phyloP scores from a whole-genome alignment of 2,797 vertebrate species.

The Peromyscus nudipes region DNA sequence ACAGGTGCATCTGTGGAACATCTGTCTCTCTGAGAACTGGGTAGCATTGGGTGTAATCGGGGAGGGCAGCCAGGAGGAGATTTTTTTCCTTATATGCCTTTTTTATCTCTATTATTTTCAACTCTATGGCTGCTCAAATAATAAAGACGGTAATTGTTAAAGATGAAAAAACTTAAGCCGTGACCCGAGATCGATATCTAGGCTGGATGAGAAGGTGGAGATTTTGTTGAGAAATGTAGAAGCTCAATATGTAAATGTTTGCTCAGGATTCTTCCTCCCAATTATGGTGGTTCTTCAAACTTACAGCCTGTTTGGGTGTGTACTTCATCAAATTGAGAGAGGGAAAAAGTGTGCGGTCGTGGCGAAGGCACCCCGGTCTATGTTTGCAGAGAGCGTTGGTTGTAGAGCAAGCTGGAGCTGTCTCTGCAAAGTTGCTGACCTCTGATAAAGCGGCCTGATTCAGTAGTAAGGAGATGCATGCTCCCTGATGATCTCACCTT shows the following conservation, averaged over 20 bases:
- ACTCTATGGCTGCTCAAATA: neutral
- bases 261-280: neutral
- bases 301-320: neutral
- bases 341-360: neutral
- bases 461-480: neutral
- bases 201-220: neutral
- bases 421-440: neutral
- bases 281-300: neutral
- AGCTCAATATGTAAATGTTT: neutral
- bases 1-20: neutral
- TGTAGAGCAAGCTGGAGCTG: neutral
- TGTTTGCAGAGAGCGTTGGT: neutral
- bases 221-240: neutral
- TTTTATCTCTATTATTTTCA: neutral
- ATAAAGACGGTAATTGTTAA: neutral
- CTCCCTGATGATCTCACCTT: neutral
- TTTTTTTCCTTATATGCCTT: neutral
- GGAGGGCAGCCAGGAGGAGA: neutral
- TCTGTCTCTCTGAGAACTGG: neutral
- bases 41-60: fast-evolving
- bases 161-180: neutral
- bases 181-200: neutral
- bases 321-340: neutral
- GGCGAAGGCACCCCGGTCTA: neutral
- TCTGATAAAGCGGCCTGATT: neutral